These are phyloP conservation scores for Whitmania pigra DNA, from an alignment of 1,140 invertebrate species.

Conservation along the genomic window DNA sequence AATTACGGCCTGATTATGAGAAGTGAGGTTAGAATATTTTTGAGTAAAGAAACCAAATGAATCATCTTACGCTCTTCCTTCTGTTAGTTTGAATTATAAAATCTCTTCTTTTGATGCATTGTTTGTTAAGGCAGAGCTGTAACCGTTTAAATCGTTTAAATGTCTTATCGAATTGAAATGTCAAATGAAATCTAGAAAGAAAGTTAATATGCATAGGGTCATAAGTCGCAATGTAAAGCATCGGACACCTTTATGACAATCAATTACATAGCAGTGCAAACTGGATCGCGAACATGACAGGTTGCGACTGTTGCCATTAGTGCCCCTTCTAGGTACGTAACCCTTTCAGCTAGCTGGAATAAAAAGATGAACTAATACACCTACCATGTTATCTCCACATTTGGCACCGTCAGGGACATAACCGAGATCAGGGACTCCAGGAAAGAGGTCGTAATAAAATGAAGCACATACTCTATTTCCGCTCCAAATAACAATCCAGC, in stretches of 20 bases:
- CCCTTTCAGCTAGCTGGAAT: too few species aligned
- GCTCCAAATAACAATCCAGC: neutral
- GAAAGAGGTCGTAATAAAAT: neutral
- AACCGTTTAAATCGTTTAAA: neutral
- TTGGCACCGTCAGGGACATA: neutral
- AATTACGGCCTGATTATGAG: too few species aligned
- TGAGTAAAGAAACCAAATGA: neutral
- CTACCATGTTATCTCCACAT: slow-evolving; percentile 9
- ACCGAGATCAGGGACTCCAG: neutral
- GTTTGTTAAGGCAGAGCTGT: neutral
- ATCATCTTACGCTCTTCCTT: neutral
- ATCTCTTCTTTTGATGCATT: neutral
- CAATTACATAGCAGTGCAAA: too few species aligned
- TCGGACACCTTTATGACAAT: too few species aligned
- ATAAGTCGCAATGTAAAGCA: too few species aligned
- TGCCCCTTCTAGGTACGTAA: too few species aligned
- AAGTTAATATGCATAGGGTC: too few species aligned
- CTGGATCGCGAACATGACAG: too few species aligned
- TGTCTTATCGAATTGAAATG: neutral
- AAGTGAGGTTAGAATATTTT: neutral
- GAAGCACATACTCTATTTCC: neutral
- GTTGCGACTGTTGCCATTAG: too few species aligned
- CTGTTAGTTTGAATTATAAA: neutral
- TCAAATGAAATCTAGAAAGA: neutral
- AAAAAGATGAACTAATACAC: neutral